Conservation (phyloP, 1,140 invertebrate genomes). For the Popillia japonica region DNA sequence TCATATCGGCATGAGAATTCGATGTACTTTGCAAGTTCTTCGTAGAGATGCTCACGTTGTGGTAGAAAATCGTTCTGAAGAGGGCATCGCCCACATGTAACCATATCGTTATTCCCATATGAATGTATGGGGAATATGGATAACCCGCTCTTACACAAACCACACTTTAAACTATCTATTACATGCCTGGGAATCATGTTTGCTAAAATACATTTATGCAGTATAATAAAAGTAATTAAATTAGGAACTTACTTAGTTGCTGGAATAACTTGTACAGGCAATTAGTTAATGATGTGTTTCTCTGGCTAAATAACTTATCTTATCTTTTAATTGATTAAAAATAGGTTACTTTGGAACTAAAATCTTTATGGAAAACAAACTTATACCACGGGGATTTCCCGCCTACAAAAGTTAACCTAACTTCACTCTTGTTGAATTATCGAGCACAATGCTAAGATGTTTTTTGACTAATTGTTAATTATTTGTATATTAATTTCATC, state of each 20-base stretch:
- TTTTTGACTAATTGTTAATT: too few relatives aligned
- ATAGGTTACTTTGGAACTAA: too few relatives aligned
- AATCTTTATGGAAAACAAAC: too few relatives aligned
- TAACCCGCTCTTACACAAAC: not conserved
- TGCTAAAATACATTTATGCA: not conserved
- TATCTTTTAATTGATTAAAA: too few relatives aligned
- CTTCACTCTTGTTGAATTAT: too few relatives aligned
- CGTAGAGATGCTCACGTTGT: constrained; percentile 13
- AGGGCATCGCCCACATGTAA: constrained; percentile 3
- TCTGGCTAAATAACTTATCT: too few relatives aligned
- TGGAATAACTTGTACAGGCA: not conserved
- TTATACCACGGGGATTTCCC: too few relatives aligned
- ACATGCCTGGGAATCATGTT: not conserved
- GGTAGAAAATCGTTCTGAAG: not conserved
- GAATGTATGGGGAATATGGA: constrained; percentile 29
- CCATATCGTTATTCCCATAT: not conserved
- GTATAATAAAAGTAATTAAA: not conserved
- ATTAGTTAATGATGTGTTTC: too few relatives aligned
- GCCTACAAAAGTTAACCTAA: too few relatives aligned
- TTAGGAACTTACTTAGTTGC: not conserved
- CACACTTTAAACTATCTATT: constrained; percentile 4
- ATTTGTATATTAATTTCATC: too few relatives aligned
- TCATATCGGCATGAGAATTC: constrained; percentile 47
- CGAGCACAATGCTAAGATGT: too few relatives aligned
- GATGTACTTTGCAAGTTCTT: constrained; percentile 20